phyloP scores from a whole-genome alignment of 2,888 invertebrate genomes.

The Drosophila mettleri region DNA sequence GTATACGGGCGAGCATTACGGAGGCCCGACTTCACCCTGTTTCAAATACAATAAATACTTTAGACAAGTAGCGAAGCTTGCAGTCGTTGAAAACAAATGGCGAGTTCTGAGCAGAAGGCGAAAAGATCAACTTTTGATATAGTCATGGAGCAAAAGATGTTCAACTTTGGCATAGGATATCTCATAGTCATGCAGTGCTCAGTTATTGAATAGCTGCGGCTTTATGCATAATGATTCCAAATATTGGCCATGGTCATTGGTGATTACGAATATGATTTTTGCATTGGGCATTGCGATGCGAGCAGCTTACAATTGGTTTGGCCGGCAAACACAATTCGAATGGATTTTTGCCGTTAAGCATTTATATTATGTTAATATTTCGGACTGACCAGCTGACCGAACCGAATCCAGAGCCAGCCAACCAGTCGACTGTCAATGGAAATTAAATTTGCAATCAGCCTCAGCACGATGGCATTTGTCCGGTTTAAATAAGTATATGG shows the following conservation, averaged over 20 bases:
- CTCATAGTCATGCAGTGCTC: not conserved
- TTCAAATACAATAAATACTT: not conserved
- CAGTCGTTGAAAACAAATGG: not conserved
- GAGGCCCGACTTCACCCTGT: constrained; percentile 18
- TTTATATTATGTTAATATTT: constrained; percentile 66
- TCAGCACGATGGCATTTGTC: constrained; percentile 9
- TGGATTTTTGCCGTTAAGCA: constrained; percentile 49
- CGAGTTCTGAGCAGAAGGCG: not conserved
- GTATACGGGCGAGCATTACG: constrained; percentile 34
- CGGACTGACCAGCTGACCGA: constrained; percentile 28
- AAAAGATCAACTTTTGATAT: not conserved
- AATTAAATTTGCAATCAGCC: constrained; percentile 59
- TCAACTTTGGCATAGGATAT: constrained; percentile 23
- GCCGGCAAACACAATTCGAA: constrained; percentile 62
- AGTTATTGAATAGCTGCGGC: not conserved
- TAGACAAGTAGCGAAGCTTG: not conserved
- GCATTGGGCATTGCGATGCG: constrained; percentile 26
- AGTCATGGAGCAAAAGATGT: not conserved
- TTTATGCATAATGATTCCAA: constrained; percentile 20
- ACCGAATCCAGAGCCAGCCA: not conserved
- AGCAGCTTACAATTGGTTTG: constrained; percentile 46
- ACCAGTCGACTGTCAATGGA: constrained; percentile 46
- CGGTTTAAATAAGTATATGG: no score
- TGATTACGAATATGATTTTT: constrained; percentile 43
- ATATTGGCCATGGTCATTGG: constrained; percentile 30